Percentiles rank a stretch among this genome's conserved stretches.
Evolutionary conservation across 2,888 invertebrate genomes (phyloP).

Genomic region (Acheta domesticus): DNA sequence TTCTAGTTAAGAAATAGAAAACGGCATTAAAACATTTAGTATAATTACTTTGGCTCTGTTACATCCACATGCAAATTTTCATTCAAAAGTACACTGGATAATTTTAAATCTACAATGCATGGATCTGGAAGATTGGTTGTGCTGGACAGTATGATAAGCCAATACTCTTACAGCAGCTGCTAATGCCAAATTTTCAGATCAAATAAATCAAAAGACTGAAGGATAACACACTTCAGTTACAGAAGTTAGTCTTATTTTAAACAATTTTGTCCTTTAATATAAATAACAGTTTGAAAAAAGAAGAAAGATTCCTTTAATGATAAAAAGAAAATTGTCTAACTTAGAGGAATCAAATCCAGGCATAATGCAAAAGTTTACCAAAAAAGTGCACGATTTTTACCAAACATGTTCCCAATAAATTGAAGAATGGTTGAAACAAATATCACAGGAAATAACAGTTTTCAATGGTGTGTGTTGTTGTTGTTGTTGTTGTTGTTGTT

Average conservation of each 20-base stretch:
- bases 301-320: slow-evolving; percentile 32
- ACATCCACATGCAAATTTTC: too few relatives aligned
- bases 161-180: too few relatives aligned
- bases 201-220: slow-evolving; percentile 33
- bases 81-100: too few relatives aligned
- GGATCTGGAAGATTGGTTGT: too few relatives aligned
- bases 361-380: slow-evolving; percentile 31
- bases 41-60: too few relatives aligned
- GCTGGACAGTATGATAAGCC: too few relatives aligned
- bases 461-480: slow-evolving; percentile 33
- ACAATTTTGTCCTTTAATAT: slow-evolving; percentile 19
- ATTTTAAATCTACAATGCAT: too few relatives aligned
- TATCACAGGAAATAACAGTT: slow-evolving; percentile 31
- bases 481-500: too few relatives aligned
- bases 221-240: slow-evolving; percentile 26
- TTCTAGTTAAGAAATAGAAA: too few relatives aligned
- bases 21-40: too few relatives aligned
- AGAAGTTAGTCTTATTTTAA: slow-evolving; percentile 25
- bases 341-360: slow-evolving; percentile 32
- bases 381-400: slow-evolving; percentile 34
- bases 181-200: slow-evolving; percentile 25
- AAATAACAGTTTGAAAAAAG: slow-evolving; percentile 30
- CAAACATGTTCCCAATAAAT: slow-evolving; percentile 34
- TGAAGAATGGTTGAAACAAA: slow-evolving; percentile 35
- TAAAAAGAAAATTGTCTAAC: slow-evolving; percentile 32